Conservation (phyloP, 2,797 vertebrate species). For the Salarias fasciatus region DNA sequence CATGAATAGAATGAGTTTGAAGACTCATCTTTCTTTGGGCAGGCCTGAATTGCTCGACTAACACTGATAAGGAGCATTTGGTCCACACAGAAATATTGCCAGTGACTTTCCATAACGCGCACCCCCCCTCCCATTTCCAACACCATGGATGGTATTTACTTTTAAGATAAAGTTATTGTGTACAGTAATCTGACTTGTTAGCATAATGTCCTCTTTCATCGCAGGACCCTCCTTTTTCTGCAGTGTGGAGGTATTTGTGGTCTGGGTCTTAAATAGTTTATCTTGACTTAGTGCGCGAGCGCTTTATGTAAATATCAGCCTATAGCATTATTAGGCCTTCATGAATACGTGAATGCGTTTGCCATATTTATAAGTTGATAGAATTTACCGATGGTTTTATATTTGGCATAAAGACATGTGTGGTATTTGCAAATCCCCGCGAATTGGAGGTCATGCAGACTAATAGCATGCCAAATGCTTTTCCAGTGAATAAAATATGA, state of each 20-base stretch:
- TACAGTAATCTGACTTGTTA: conserved; percentile 90
- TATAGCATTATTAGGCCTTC: conserved; percentile 83
- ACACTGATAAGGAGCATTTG: conserved; percentile 88
- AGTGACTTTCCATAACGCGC: conserved; percentile 76
- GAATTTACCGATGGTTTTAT: conserved; percentile 81
- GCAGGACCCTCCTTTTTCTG: conserved; percentile 72
- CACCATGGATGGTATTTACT: conserved; percentile 86
- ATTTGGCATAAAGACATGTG: conserved; percentile 74
- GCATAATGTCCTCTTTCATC: conserved; percentile 87
- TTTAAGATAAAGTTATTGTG: conserved; percentile 90
- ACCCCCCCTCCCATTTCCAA: conserved; percentile 56
- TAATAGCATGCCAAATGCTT: conserved; percentile 79
- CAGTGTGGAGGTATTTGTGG: conserved; percentile 81
- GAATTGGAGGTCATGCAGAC: conserved; percentile 78
- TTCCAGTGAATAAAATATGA: conserved; percentile 79
- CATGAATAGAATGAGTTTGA: conserved; percentile 95
- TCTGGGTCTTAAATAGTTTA: conserved; percentile 83
- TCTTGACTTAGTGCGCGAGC: conserved; percentile 76
- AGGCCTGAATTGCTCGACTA: conserved; percentile 89
- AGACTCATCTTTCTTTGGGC: conserved; percentile 94
- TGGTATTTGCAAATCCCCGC: conserved; percentile 77
- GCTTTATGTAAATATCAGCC: conserved; percentile 86
- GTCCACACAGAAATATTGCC: conserved; percentile 81
- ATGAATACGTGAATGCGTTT: conserved; percentile 79
- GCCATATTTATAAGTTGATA: conserved; percentile 83